phyloP scores from a whole-genome alignment of 2,113 vertebrate species.

The Myanophis thanlyinensis region DNA sequence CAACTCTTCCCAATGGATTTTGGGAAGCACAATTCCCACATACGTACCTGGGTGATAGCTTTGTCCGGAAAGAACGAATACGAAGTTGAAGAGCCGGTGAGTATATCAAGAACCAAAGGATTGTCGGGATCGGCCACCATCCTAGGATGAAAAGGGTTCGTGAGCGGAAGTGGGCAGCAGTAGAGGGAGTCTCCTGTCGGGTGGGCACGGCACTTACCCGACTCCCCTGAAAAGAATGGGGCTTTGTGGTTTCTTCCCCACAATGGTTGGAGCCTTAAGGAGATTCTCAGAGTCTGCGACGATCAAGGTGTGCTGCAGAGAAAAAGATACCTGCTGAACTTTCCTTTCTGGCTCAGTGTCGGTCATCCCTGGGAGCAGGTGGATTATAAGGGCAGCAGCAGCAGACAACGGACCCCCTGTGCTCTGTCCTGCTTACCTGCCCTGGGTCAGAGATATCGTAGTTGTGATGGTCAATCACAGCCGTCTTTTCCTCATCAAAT shows the following conservation, averaged over 20 bases:
- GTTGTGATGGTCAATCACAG: slow-evolving; percentile 96
- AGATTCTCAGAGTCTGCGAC: slow-evolving; percentile 90
- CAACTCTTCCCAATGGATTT: background rate
- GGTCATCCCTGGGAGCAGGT: background rate
- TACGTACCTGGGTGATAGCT: slow-evolving; percentile 88
- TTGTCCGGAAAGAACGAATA: slow-evolving; percentile 98
- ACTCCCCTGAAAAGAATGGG: slow-evolving; percentile 95
- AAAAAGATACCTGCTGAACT: accelerated
- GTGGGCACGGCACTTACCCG: slow-evolving; percentile 76
- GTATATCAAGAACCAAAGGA: slow-evolving; percentile 92
- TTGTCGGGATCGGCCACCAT: slow-evolving; percentile 99
- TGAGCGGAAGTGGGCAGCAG: background rate
- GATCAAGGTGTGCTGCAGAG: slow-evolving; percentile 86
- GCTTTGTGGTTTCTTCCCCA: slow-evolving; percentile 82
- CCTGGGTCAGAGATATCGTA: slow-evolving; percentile 91
- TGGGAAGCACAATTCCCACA: background rate
- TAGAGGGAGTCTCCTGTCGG: accelerated
- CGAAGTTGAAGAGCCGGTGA: slow-evolving; percentile 93
- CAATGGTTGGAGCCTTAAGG: slow-evolving; percentile 95
- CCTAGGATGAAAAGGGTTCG: slow-evolving; percentile 43
- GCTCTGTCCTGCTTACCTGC: slow-evolving; percentile 72
- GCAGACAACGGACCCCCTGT: background rate
- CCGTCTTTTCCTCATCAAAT: slow-evolving; percentile 97
- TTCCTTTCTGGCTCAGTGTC: background rate
- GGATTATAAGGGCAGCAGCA: background rate